A percentile compares a stretch with the other conserved stretches of the same genome.
phyloP scores from a whole-genome alignment of 2,113 vertebrate species.

The Hydropotes inermis region DNA sequence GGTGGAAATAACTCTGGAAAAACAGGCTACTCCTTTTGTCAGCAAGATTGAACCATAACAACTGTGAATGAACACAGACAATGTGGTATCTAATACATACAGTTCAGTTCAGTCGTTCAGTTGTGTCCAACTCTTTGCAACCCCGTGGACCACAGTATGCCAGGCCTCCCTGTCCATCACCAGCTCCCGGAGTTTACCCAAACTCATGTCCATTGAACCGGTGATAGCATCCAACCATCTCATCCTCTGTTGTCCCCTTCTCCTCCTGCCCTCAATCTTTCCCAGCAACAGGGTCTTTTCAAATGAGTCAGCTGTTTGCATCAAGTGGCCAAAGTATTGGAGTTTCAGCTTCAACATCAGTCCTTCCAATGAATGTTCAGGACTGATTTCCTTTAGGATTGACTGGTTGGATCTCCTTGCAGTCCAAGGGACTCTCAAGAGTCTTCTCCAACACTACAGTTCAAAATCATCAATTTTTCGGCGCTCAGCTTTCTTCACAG shows the following conservation, averaged over 20 bases:
- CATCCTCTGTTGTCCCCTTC: not conserved
- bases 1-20: not conserved
- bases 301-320: not conserved
- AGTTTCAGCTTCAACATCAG: not conserved
- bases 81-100: not conserved
- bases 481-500: no score
- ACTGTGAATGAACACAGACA: not conserved
- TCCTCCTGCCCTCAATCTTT: not conserved
- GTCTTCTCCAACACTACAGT: no score
- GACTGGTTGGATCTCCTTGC: no score
- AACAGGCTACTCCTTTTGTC: not conserved
- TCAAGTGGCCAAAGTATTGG: not conserved
- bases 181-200: not conserved
- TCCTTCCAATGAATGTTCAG: not conserved
- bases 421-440: no score
- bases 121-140: rapidly evolving
- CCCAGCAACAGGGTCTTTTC: not conserved
- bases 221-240: not conserved
- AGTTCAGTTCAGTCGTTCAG: not conserved
- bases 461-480: no score
- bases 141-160: not conserved
- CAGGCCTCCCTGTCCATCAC: not conserved
- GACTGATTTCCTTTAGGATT: no score
- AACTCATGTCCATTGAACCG: rapidly evolving
- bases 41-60: not conserved